A percentile compares a stretch with the other conserved stretches of the same genome.
These are phyloP conservation scores for Torymus texanus DNA, from an alignment of 2,888 invertebrate genomes.

Conservation along the genomic window DNA sequence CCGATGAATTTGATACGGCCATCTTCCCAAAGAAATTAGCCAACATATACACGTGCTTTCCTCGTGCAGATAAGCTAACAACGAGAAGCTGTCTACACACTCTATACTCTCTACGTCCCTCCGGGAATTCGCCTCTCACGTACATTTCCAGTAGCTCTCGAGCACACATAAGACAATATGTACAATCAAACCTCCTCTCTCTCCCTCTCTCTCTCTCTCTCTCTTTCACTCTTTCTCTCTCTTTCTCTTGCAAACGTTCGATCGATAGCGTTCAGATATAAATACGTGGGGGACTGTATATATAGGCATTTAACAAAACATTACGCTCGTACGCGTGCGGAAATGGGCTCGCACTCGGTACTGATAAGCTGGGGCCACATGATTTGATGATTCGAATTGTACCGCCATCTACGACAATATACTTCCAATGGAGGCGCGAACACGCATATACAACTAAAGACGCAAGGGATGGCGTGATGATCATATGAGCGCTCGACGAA, in stretches of 20 bases:
- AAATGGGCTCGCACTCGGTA: slow-evolving; percentile 4
- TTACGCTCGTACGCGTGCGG: neutral
- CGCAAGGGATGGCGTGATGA: too few species aligned
- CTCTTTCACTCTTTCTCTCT: too few species aligned
- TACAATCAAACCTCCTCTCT: too few species aligned
- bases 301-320: slow-evolving; percentile 3
- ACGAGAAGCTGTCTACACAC: too few species aligned
- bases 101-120: neutral
- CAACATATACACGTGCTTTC: slow-evolving; percentile 14
- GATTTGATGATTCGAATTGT: slow-evolving; percentile 10
- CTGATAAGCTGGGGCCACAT: neutral
- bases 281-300: neutral
- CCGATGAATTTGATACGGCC: neutral
- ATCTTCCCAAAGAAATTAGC: neutral
- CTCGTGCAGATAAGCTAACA: slow-evolving; percentile 23
- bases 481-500: too few species aligned
- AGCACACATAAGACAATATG: too few species aligned
- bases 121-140: neutral
- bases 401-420: neutral
- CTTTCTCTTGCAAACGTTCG: too few species aligned
- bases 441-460: too few species aligned
- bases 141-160: neutral
- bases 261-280: too few species aligned
- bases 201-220: too few species aligned
- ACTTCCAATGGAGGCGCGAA: too few species aligned